These are phyloP conservation scores for Elephas maximus DNA, from an alignment of 2,113 vertebrate genomes.

Conservation along the genomic window DNA sequence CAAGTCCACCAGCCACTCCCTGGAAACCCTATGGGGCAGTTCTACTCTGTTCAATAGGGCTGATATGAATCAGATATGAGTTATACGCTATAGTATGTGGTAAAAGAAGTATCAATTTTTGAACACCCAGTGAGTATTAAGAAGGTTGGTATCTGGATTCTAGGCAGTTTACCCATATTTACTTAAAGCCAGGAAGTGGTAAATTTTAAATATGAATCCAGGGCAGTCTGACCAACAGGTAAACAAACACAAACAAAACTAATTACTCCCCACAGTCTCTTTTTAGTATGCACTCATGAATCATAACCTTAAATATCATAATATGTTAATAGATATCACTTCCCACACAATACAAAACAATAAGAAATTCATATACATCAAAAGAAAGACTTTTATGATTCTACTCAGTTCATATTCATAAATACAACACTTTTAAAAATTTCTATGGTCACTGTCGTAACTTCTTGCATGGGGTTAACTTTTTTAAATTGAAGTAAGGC, in stretches of 20 bases:
- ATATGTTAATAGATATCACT: not conserved
- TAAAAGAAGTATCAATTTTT: not conserved
- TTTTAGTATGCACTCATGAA: not conserved
- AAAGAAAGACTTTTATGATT: not conserved
- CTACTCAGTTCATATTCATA: not conserved
- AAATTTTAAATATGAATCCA: not conserved
- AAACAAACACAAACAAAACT: not conserved
- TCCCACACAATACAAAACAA: not conserved
- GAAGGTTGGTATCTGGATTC: not conserved
- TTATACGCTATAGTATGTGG: not conserved
- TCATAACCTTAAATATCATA: not conserved
- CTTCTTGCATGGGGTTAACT: not conserved
- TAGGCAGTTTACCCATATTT: not conserved
- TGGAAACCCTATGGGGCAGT: too few relatives aligned
- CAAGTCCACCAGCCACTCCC: too few relatives aligned
- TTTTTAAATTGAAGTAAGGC: not conserved
- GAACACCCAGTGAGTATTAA: not conserved
- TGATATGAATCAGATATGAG: not conserved
- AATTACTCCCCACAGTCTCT: not conserved
- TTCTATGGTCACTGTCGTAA: not conserved
- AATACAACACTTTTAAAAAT: not conserved
- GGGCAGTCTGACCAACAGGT: not conserved
- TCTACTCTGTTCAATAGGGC: too few relatives aligned
- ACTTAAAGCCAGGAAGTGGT: not conserved
- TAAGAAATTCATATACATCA: not conserved